Evolutionary conservation across 2,797 vertebrate species (phyloP), one percentile per base, ranked within the genome.

Genomic region (Argentina silus): DNA sequence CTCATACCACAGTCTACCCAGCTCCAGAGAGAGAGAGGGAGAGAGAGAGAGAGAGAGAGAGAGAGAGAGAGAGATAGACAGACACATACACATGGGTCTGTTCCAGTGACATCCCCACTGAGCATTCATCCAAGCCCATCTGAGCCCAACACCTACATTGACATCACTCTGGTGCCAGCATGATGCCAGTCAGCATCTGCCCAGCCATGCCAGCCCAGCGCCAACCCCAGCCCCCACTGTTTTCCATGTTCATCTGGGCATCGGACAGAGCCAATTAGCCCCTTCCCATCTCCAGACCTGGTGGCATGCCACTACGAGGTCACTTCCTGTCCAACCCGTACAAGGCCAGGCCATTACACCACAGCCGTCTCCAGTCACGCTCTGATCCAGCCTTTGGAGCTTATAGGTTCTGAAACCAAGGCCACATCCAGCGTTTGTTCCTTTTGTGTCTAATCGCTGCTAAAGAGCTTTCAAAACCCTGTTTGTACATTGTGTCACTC

Each of bases 61-160:
- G 44, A 48, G n/a, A 78, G 56, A 36, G 11, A 72, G 11, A n/a
- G n/a, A n/a, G n/a, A n/a, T n/a, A n/a, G n/a, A n/a, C n/a, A n/a
- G n/a, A n/a, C n/a, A n/a, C n/a, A 66, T 45, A 72, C 23, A 36
- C 73, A 60, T 75, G 57, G 48, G 59, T 78, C 17, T 12, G n/a
- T 61, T 72, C 27, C 72, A 82, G 57, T 67, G 36, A 73, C 63
- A 63, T 67, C 43, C 78, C 78, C 12, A 53, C 70, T 55, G 56
- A 74, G 80, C 66, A 53, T 81, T 78, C 65, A 63, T 59, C 75
- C 61, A 72, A 71, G 48, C 62, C 70, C 72, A 70, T 84, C 76
- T 50, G 60, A 77, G 72, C 74, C 74, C 43, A 81, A 83, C 84
- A 85, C 86, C 84, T 87, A 81, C 73, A 72, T 79, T 72, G 80